Evolutionary conservation across 2,888 invertebrate genomes (phyloP).

Genomic region (Sipha maydis): DNA sequence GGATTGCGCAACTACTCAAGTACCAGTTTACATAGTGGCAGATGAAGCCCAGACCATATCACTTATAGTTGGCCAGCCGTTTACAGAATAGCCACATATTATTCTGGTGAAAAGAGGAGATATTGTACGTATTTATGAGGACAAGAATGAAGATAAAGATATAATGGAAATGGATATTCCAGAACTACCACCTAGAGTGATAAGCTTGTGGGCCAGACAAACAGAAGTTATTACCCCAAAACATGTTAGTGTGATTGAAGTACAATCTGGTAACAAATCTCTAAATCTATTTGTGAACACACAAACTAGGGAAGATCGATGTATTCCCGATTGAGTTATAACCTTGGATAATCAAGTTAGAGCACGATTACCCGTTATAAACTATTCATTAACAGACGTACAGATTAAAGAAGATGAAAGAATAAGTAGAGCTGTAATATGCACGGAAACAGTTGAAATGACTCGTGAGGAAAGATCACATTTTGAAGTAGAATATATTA

Average conservation of each 20-base stretch:
- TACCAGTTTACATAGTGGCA: not conserved
- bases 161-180: not conserved
- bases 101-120: not conserved
- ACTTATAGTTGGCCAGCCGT: not conserved
- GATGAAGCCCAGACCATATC: conserved; percentile 6
- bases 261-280: not conserved
- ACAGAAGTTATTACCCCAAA: not conserved
- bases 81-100: not conserved
- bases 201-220: not conserved
- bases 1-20: not conserved
- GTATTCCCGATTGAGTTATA: not conserved
- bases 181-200: not conserved
- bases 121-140: not conserved
- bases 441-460: not conserved
- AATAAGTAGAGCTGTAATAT: not conserved
- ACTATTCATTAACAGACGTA: not conserved
- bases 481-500: not conserved
- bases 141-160: not conserved
- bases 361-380: not conserved
- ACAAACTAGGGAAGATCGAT: not conserved
- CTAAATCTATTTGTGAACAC: not conserved
- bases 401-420: not conserved
- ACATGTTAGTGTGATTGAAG: not conserved
- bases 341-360: not conserved
- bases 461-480: not conserved